Conservation (phyloP, 2,113 vertebrate species). For the Python bivittatus region DNA sequence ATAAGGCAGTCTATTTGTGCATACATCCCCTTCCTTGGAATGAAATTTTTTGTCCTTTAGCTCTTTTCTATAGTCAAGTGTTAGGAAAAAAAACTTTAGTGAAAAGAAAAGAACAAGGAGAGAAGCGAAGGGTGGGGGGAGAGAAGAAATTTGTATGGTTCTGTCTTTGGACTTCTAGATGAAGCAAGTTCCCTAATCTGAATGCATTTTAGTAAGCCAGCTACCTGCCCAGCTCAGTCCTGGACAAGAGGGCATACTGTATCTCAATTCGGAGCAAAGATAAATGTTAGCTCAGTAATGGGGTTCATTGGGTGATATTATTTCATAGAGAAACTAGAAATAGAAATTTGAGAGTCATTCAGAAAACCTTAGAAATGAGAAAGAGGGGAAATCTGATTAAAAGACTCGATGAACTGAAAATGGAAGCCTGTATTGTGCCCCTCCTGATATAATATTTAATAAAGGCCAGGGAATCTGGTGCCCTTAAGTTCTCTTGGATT, state of each 20-base stretch:
- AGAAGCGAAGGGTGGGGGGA: too few species aligned
- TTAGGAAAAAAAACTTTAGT: neutral
- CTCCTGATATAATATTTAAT: neutral
- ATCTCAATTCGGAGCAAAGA: conserved; percentile 70
- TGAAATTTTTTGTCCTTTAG: neutral
- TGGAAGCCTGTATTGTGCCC: neutral
- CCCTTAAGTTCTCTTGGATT: neutral
- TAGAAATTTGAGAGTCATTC: conserved; percentile 74
- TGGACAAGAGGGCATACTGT: conserved; percentile 60
- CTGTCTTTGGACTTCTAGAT: neutral
- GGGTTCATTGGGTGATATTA: conserved; percentile 62
- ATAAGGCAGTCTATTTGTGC: neutral
- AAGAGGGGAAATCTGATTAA: conserved; percentile 64
- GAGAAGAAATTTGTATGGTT: conserved; percentile 5
- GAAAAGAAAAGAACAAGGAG: neutral
- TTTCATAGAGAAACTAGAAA: conserved; percentile 73
- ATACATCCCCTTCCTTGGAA: neutral
- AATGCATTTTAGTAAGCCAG: neutral
- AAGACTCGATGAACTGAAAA: neutral
- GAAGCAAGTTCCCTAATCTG: conserved; percentile 8
- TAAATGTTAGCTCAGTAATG: conserved; percentile 58
- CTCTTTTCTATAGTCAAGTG: neutral
- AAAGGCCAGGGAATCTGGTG: neutral
- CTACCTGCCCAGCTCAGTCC: conserved; percentile 24
- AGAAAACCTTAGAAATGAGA: conserved; percentile 67